Conservation (phyloP, 2,888 invertebrate genomes). For the Anarsia innoxiella region DNA sequence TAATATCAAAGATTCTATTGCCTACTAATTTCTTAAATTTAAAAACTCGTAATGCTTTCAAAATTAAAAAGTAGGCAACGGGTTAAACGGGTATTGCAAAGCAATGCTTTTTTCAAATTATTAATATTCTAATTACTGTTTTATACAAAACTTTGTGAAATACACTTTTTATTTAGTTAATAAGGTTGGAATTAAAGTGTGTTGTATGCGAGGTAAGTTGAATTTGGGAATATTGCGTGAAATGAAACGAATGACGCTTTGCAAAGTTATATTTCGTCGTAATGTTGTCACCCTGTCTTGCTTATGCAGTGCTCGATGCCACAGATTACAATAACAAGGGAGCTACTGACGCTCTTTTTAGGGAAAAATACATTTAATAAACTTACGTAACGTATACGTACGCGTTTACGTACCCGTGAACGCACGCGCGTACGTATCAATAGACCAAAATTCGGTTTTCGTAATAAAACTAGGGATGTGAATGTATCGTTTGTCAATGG, state of each 20-base stretch:
- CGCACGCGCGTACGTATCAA: too few species aligned
- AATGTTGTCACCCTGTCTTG: constrained; percentile 56
- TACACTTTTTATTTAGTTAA: constrained; percentile 22
- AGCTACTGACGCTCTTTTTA: too few species aligned
- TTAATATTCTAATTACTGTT: constrained; percentile 21
- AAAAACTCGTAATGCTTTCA: constrained; percentile 40
- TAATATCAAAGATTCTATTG: constrained; percentile 63
- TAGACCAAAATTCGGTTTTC: too few species aligned
- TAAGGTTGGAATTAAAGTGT: constrained; percentile 12
- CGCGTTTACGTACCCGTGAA: too few species aligned
- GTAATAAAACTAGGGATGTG: too few species aligned
- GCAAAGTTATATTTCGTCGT: constrained; percentile 27
- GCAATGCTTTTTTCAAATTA: constrained; percentile 14
- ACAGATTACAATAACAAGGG: too few species aligned
- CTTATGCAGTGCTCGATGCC: constrained; percentile 21
- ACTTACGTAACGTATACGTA: too few species aligned
- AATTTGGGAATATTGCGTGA: constrained; percentile 10
- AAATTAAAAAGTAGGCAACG: constrained; percentile 20
- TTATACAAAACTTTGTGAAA: constrained; percentile 25
- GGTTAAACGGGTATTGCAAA: constrained; percentile 10
- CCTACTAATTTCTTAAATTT: constrained; percentile 41
- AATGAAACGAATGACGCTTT: constrained; percentile 28
- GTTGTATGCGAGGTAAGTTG: constrained; percentile 34
- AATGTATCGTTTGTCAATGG: too few species aligned
- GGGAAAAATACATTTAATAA: too few species aligned